Evolutionary conservation across 1,140 invertebrate genomes (phyloP).

Genomic region (Bombus balteatus): DNA sequence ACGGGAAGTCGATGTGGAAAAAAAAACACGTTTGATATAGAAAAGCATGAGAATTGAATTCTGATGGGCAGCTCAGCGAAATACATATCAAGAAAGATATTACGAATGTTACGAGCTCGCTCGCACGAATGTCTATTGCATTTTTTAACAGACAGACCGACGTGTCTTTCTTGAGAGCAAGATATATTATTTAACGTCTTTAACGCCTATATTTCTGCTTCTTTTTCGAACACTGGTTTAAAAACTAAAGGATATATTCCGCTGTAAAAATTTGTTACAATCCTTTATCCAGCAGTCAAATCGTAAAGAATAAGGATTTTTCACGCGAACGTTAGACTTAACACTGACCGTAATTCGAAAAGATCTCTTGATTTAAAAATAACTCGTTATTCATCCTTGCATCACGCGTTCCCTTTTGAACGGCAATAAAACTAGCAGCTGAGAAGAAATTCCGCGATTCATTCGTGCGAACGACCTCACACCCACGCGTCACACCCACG

Average conservation of each 20-base stretch:
- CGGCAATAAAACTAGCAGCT: background rate
- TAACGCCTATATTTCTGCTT: background rate
- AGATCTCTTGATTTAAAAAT: background rate
- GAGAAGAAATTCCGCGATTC: background rate
- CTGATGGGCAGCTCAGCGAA: background rate
- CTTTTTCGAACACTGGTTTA: background rate
- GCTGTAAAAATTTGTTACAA: no score
- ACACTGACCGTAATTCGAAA: background rate
- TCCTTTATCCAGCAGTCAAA: background rate
- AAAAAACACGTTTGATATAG: background rate
- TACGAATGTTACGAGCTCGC: no score
- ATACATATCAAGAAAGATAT: background rate
- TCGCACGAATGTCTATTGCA: background rate
- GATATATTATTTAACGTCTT: background rate
- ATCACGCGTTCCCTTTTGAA: background rate
- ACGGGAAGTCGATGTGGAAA: background rate
- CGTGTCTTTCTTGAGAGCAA: background rate
- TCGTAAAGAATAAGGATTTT: background rate
- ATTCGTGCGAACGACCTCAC: background rate
- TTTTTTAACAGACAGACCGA: constrained; percentile 2
- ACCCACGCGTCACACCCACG: background rate
- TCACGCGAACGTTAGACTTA: background rate
- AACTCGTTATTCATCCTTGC: background rate
- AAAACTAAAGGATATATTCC: background rate
- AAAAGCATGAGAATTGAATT: background rate